phyloP scores from a whole-genome alignment of 1,140 invertebrate genomes.

The Drosophila pallidifrons region DNA sequence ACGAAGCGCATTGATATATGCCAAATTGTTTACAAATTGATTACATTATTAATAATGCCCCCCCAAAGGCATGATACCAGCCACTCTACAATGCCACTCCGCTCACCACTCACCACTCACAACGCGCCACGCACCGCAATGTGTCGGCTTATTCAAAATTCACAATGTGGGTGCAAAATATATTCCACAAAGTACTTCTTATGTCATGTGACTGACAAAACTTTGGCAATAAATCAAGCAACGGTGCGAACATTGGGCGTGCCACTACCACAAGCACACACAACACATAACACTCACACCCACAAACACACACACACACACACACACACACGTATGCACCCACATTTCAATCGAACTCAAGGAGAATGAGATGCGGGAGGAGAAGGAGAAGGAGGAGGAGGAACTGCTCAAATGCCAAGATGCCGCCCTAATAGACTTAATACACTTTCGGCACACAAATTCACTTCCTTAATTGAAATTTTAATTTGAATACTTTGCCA shows the following conservation, averaged over 20 bases:
- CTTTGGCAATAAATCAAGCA: conserved; percentile 82
- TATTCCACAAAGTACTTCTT: conserved; percentile 79
- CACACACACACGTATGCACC: conserved; percentile 44
- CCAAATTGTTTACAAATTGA: conserved; percentile 83
- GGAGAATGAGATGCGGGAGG: neutral
- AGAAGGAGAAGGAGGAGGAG: conserved; percentile 43
- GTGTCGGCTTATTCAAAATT: conserved; percentile 61
- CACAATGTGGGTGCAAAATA: conserved; percentile 67
- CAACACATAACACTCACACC: neutral
- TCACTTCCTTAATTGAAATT: conserved; percentile 84
- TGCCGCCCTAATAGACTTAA: conserved; percentile 80
- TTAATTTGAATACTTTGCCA: conserved; percentile 84
- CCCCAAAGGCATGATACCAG: conserved; percentile 33
- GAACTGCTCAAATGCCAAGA: conserved; percentile 74
- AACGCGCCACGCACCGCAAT: conserved; percentile 1
- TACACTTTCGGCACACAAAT: conserved; percentile 83
- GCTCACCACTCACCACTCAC: neutral
- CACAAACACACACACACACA: conserved; percentile 14
- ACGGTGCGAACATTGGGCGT: conserved; percentile 70
- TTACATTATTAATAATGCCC: conserved; percentile 82
- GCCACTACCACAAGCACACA: conserved; percentile 11
- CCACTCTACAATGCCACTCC: conserved; percentile 11
- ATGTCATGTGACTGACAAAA: conserved; percentile 81
- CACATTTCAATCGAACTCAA: conserved; percentile 38
- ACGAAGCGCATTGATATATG: conserved; percentile 80